These are phyloP conservation scores for Rotaria socialis DNA, from an alignment of 2,888 invertebrate genomes.

Conservation along the genomic window DNA sequence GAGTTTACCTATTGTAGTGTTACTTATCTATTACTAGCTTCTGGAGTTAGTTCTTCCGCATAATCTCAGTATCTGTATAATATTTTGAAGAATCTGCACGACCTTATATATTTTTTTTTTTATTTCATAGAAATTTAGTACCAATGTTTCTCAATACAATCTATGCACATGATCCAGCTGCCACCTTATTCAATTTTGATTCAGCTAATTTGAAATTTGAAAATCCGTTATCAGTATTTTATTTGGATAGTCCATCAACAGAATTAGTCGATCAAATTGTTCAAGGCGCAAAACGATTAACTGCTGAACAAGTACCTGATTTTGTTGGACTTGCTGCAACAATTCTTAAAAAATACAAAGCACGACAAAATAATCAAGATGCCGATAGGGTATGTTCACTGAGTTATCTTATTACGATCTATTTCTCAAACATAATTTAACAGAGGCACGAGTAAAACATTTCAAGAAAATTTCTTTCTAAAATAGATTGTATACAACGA, in stretches of 20 bases:
- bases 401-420: too few relatives aligned
- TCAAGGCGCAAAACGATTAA: neutral
- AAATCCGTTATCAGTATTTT: slow-evolving; percentile 5
- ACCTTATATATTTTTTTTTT: too few relatives aligned
- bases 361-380: neutral
- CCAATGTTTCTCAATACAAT: neutral
- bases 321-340: slow-evolving; percentile 30
- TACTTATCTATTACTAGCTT: too few relatives aligned
- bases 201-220: neutral
- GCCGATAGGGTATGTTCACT: neutral
- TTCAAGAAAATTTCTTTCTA: too few relatives aligned
- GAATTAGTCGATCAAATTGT: slow-evolving; percentile 18
- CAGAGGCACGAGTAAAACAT: too few relatives aligned
- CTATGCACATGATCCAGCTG: slow-evolving; percentile 30
- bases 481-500: too few relatives aligned
- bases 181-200: neutral
- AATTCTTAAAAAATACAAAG: neutral
- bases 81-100: too few relatives aligned
- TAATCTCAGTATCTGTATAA: too few relatives aligned
- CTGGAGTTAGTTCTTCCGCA: too few relatives aligned
- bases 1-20: too few relatives aligned
- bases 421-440: too few relatives aligned
- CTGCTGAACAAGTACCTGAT: neutral
- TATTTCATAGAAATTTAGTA: neutral
- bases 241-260: slow-evolving; percentile 3